Evolutionary conservation across 2,797 vertebrate genomes (phyloP), one percentile per base, ranked within the genome.

Genomic region (Carcharodon carcharias): DNA sequence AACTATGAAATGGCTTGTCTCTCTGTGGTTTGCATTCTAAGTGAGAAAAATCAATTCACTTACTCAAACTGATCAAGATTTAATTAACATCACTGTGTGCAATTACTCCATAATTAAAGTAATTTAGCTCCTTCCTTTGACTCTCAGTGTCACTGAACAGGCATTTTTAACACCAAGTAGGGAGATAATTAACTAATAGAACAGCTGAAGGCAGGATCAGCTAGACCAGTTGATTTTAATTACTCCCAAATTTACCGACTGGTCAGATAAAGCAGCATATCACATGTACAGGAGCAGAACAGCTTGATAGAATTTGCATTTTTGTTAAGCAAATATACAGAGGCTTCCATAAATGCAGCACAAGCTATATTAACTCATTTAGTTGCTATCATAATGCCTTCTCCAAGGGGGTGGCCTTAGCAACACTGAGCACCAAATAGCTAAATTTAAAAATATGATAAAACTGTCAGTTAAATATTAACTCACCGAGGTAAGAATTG

Each of bases 11-110:
- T 97, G 98, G 97, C 97, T 97, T 97, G 96, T 97, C 97, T 98
- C 98, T 97, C 97, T 98, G 97, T 96, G 96, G 97, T 97, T 97
- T 98, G 98, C 98, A 98, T 98, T 98, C 98, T 98, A 98, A 98
- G 98, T 98, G 98, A 98, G 98, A 99, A 98, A 98, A 99, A 99
- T 99, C 98, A 98, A 98, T 98, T 98, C 98, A 98, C 98, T 99
- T 99, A 98, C 98, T 99, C 99, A 98, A 99, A 99, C 98, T 99
- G 99, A 99, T 99, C 98, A 99, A 99, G 99, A 99, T 99, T 99
- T 99, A 99, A 99, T 99, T 99, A 99, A 98, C 98, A 98, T 98
- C 98, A 98, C 98, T 98, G 98, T 98, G 98, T 97, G 98, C 98
- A 99, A 99, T 99, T 99, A 99, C 98, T 98, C 98, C 97, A 98